phyloP scores from a whole-genome alignment of 2,113 vertebrate species.

The Misgurnus anguillicaudatus region DNA sequence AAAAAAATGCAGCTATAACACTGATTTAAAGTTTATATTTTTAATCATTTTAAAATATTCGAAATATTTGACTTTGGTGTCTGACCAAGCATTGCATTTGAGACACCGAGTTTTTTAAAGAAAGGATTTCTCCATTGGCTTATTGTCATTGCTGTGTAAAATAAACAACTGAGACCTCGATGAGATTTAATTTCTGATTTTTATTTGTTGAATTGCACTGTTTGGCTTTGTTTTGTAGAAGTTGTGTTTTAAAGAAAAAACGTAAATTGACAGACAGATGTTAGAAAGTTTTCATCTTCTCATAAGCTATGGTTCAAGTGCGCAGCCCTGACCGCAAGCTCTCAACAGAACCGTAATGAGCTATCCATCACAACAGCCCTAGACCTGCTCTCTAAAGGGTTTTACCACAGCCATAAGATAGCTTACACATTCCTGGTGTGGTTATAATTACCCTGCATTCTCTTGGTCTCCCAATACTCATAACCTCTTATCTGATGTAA shows the following conservation, averaged over 20 bases:
- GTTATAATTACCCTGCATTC: conserved; percentile 73
- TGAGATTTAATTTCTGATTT: not conserved
- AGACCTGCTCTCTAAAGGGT: not conserved
- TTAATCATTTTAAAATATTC: no score
- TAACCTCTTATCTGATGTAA: conserved; percentile 81
- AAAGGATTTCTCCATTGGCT: no score
- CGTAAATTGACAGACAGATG: not conserved
- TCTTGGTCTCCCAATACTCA: conserved; percentile 68
- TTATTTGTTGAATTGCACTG: not conserved
- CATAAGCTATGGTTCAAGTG: conserved; percentile 8
- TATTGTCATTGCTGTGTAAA: no score
- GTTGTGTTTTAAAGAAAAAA: not conserved
- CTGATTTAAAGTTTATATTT: not conserved
- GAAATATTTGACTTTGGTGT: no score
- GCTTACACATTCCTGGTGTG: conserved; percentile 74
- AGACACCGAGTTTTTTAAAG: no score
- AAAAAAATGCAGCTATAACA: not conserved
- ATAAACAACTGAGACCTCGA: no score
- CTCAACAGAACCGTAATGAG: not conserved
- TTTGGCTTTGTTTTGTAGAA: conserved; percentile 6
- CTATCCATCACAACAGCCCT: not conserved
- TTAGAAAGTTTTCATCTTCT: not conserved
- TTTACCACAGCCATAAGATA: conserved; percentile 65
- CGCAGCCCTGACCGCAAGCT: not conserved
- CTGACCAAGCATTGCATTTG: no score